Conservation (phyloP, 2,888 invertebrate species). For the Tanytarsus gracilentus region DNA sequence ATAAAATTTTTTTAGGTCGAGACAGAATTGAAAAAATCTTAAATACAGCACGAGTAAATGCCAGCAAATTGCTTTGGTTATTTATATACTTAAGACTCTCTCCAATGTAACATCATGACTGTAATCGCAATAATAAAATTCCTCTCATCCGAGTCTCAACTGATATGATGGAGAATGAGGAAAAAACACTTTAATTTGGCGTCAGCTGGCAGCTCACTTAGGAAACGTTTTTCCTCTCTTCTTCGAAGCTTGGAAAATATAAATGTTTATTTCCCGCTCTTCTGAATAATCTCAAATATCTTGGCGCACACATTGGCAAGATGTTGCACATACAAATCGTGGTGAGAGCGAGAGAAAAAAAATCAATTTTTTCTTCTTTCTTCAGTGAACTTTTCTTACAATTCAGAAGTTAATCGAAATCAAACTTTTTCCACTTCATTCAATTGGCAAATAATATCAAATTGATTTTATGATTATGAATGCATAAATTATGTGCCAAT, state of each 20-base stretch:
- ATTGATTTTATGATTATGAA: conserved; percentile 27
- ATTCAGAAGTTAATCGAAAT: conserved; percentile 5
- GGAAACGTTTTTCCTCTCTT: conserved; percentile 8
- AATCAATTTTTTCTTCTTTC: neutral
- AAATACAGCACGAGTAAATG: neutral
- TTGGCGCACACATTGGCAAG: conserved; percentile 5
- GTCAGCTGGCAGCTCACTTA: conserved; percentile 30
- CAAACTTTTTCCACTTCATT: conserved; percentile 23
- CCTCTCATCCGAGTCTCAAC: neutral
- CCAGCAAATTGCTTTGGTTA: too few species aligned
- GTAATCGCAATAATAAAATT: conserved; percentile 23
- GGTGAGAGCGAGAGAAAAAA: neutral
- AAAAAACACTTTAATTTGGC: conserved; percentile 26
- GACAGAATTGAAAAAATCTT: neutral
- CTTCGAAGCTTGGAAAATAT: conserved; percentile 5
- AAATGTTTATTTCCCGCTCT: conserved; percentile 3
- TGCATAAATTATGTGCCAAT: conserved; percentile 16
- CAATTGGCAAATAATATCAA: conserved; percentile 3
- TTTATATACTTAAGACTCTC: conserved; percentile 7
- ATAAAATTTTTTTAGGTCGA: neutral
- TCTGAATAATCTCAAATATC: neutral
- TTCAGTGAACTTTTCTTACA: neutral
- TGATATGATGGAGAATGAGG: neutral
- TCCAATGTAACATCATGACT: too few species aligned
- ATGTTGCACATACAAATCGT: neutral